Conservation (phyloP, 2,888 invertebrate genomes). For the Tipula lateralis region DNA sequence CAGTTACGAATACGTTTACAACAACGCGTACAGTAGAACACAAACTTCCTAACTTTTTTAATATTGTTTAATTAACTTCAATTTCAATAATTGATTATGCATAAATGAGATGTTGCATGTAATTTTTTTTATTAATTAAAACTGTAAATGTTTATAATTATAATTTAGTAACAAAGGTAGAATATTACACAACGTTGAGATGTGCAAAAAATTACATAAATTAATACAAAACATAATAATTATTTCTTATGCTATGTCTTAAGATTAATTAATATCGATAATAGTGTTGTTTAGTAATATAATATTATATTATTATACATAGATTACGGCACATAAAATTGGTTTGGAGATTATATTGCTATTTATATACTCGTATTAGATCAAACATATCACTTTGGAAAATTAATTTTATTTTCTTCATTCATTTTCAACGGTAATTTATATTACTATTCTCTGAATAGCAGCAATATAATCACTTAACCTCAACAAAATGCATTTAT, state of each 20-base stretch:
- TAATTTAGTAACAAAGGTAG: not conserved
- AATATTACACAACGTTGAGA: not conserved
- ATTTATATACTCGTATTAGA: not conserved
- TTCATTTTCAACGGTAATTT: not conserved
- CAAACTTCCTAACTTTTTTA: too few relatives aligned
- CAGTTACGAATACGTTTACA: too few relatives aligned
- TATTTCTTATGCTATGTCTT: not conserved
- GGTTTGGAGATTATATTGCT: not conserved
- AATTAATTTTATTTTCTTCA: not conserved
- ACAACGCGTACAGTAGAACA: too few relatives aligned
- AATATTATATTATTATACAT: not conserved
- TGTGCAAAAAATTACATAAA: not conserved
- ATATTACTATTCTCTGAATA: not conserved
- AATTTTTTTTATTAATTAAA: not conserved
- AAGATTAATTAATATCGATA: conserved; percentile 19
- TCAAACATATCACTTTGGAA: not conserved
- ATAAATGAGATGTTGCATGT: not conserved
- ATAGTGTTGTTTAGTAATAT: not conserved
- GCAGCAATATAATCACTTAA: not conserved
- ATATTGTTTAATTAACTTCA: not conserved
- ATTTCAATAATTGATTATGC: not conserved
- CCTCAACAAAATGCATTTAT: not conserved
- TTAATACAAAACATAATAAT: not conserved
- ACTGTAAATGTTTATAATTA: not conserved
- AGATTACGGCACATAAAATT: conserved; percentile 19